Conservation (phyloP, 2,888 invertebrate species). For the Euplexia lucipara region DNA sequence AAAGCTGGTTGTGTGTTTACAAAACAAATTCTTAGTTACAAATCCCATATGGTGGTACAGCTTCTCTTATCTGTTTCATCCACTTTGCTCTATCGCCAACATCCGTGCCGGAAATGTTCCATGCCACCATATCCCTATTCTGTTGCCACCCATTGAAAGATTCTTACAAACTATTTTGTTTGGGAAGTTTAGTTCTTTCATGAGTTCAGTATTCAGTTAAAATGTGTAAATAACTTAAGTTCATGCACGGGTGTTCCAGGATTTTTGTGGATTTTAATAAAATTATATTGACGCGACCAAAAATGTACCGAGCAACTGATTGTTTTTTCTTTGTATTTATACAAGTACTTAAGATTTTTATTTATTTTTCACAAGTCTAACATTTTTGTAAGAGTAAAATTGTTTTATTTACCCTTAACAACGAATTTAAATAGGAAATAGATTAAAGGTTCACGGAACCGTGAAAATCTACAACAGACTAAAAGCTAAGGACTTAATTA, state of each 20-base stretch:
- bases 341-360: too few species aligned
- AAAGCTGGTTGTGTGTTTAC: not conserved
- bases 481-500: slow-evolving; percentile 58
- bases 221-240: not conserved
- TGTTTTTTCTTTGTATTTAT: too few species aligned
- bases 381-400: not conserved
- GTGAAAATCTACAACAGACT: slow-evolving; percentile 34
- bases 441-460: slow-evolving; percentile 9
- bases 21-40: slow-evolving; percentile 12
- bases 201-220: not conserved
- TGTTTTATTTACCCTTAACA: not conserved
- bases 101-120: slow-evolving; percentile 25
- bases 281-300: not conserved
- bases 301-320: too few species aligned
- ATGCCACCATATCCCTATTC: slow-evolving; percentile 4
- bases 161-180: slow-evolving; percentile 3
- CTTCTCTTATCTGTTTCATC: slow-evolving; percentile 41
- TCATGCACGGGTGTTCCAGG: not conserved
- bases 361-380: too few species aligned
- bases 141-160: slow-evolving; percentile 4
- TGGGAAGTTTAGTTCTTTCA: not conserved
- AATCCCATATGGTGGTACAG: slow-evolving; percentile 14
- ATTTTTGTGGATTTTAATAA: not conserved
- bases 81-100: slow-evolving; percentile 27
- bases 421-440: slow-evolving; percentile 13